Evolutionary conservation across 2,113 vertebrate species (phyloP).

Genomic region (Telmatochromis sp.): DNA sequence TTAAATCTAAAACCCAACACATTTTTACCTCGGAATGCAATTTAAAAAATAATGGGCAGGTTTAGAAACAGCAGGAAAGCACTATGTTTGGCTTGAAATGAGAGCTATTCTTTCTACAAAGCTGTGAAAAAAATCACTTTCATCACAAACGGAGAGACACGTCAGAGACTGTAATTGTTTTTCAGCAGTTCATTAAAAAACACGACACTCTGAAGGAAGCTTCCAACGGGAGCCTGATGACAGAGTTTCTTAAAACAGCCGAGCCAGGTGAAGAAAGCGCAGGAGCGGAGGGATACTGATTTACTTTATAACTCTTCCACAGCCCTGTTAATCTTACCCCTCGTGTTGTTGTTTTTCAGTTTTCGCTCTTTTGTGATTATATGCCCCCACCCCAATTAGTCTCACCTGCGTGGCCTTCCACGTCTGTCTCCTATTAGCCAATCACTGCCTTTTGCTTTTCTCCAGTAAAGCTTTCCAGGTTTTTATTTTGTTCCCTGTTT

Average conservation of each 20-base stretch:
- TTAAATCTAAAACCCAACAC: background rate
- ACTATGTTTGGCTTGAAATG: background rate
- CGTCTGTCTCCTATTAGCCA: background rate
- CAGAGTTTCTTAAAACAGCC: background rate
- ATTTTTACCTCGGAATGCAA: background rate
- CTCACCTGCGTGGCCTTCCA: background rate
- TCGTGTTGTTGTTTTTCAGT: background rate
- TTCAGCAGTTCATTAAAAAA: background rate
- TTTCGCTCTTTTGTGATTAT: background rate
- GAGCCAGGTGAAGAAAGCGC: accelerated
- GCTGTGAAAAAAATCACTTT: background rate
- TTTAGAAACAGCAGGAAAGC: background rate
- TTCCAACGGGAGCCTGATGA: background rate
- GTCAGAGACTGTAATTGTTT: background rate
- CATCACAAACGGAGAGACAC: background rate
- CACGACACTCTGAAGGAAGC: background rate
- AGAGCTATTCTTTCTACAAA: background rate
- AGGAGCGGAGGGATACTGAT: background rate
- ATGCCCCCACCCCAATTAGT: background rate
- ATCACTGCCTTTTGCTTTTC: background rate
- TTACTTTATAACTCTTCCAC: background rate
- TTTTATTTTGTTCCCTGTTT: background rate
- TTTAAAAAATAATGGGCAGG: background rate
- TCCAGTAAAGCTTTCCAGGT: background rate
- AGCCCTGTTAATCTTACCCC: background rate